Base-by-base conservation (phyloP, 2,113 vertebrate genomes). In the Micronycteris hirsuta region DNA sequence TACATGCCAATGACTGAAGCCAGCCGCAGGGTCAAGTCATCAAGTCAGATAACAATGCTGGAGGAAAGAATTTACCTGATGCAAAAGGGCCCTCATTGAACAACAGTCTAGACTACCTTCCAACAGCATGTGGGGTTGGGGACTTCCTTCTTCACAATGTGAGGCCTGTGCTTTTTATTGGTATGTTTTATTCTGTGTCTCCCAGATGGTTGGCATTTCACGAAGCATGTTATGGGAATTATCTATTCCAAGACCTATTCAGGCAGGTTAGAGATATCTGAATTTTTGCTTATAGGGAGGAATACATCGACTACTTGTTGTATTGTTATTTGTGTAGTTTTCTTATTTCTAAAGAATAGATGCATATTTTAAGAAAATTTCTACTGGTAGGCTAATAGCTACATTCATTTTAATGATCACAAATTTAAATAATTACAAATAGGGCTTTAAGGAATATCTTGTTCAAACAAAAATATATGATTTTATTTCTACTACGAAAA, bases 1-100 rank as follows among this genome's bases (percentile, higher is more conserved):
- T 14, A 2, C 4, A 54, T 3, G 12, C 17, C 33, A 47, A 1
- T 20, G 20, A 15, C 5, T 10, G 45, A 38, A 28, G 15, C 9
- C 73, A 54, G 15, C 24, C 19, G 33, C 24, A 36, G 31, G 1
- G 12, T 52, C 10, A 63, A 54, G 7, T 31, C 36, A 12, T 61
- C 10, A 63, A 38, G 14, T 36, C 52, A 19, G 43, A 28, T 36
- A 41, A 36, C n/a, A 36, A 41, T 28, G 49, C 1, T 54, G 20
- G 12, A 12, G 13, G 19, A 26, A 67, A 52, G 14, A 86, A 24
- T 26, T 47, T n/a, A 4, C 1, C 0, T 20, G 7, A 47, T 45
- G 10, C 12, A 67, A n/a, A 24, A 15, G 24, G 5, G 2, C 67
- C 17, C 10, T 88, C 71, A 2, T 4, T 45, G 14, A 85, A 31